phyloP scores from a whole-genome alignment of 1,140 invertebrate species.

The Drosophila ercepeae region DNA sequence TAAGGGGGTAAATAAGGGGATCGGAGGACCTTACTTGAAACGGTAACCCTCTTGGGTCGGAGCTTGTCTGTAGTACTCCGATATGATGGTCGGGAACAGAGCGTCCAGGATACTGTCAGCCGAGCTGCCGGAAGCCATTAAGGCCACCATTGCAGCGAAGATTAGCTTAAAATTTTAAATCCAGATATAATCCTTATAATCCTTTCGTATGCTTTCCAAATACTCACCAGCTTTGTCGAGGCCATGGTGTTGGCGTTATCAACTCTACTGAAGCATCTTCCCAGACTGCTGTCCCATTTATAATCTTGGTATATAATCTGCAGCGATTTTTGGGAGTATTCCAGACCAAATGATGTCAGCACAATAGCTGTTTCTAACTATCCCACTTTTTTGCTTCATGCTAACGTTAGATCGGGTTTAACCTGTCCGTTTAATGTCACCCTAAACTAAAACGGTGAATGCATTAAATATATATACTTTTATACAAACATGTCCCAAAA shows the following conservation, averaged over 20 bases:
- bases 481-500: background rate
- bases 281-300: background rate
- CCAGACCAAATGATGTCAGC: background rate
- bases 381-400: background rate
- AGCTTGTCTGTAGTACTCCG: background rate
- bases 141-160: background rate
- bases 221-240: background rate
- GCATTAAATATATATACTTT: background rate
- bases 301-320: background rate
- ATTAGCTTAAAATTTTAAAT: background rate
- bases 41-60: background rate
- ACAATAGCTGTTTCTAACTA: background rate
- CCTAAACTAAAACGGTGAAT: background rate
- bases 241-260: background rate
- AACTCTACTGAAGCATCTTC: background rate
- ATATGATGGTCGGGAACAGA: background rate
- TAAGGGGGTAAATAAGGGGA: background rate
- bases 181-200: background rate
- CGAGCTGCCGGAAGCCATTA: background rate
- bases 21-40: background rate
- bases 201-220: background rate
- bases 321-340: background rate
- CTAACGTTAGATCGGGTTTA: background rate
- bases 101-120: background rate
- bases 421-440: background rate